Conservation (phyloP, 2,113 vertebrate genomes). For the Limnothrissa miodon region DNA sequence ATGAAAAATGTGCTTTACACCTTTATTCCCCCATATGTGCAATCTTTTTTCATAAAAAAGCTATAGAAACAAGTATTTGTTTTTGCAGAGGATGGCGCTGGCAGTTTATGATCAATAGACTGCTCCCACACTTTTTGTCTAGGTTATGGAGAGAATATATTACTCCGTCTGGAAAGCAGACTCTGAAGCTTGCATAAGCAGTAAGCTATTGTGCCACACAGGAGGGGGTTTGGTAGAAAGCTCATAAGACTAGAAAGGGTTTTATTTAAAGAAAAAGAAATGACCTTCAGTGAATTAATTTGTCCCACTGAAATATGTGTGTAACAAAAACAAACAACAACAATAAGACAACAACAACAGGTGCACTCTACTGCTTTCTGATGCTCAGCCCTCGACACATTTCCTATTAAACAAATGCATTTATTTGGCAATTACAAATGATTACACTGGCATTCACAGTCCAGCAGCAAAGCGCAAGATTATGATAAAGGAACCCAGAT, state of each 20-base stretch:
- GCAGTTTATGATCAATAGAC: conserved; percentile 16
- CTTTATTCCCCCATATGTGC: not conserved
- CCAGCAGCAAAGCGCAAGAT: not conserved
- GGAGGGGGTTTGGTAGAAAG: not conserved
- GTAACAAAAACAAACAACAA: not conserved
- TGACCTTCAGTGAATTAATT: not conserved
- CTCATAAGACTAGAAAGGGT: not conserved
- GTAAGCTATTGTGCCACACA: not conserved
- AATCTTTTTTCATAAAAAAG: not conserved
- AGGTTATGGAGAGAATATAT: not conserved
- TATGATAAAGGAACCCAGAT: not conserved
- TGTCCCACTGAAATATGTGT: not conserved
- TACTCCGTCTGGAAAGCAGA: not conserved
- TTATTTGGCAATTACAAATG: not conserved
- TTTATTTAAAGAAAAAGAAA: not conserved
- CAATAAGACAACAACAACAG: not conserved
- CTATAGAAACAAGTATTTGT: not conserved
- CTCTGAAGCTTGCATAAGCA: conserved; percentile 24
- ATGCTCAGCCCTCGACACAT: not conserved
- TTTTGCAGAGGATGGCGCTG: not conserved
- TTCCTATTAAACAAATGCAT: not conserved
- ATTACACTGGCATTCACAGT: not conserved
- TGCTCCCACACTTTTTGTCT: conserved; percentile 13
- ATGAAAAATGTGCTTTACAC: not conserved
- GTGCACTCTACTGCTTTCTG: not conserved